phyloP scores from a whole-genome alignment of 2,113 vertebrate genomes.

The Physeter macrocephalus region DNA sequence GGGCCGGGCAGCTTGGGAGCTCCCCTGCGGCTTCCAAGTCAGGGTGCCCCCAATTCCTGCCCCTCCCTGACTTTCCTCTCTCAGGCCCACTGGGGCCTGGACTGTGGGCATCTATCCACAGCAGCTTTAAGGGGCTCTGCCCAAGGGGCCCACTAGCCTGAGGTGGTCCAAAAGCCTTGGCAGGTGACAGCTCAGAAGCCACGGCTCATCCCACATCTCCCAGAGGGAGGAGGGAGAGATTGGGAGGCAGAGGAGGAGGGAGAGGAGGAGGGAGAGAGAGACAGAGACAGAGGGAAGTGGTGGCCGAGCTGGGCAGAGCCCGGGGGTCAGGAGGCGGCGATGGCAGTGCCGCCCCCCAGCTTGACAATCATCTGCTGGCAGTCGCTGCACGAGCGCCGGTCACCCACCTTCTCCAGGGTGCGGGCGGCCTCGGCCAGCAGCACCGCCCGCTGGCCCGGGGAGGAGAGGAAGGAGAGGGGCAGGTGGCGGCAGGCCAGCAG shows the following conservation, averaged over 20 bases:
- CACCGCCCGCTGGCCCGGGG: conserved; percentile 91
- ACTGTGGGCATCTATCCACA: background rate
- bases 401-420: conserved; percentile 95
- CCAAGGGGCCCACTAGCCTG: background rate
- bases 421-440: conserved; percentile 96
- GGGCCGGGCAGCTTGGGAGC: background rate
- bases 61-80: background rate
- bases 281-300: too few relatives aligned
- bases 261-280: background rate
- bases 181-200: background rate
- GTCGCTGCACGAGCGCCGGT: conserved; percentile 93
- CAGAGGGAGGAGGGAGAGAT: fast-evolving
- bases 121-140: background rate
- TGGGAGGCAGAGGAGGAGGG: background rate
- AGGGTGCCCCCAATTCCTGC: background rate
- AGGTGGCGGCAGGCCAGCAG: conserved; percentile 95
- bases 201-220: background rate
- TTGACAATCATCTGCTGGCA: conserved; percentile 97
- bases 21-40: background rate
- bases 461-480: conserved; percentile 93
- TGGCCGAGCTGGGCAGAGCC: background rate
- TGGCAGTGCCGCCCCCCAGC: conserved; percentile 92
- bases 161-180: background rate
- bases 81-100: background rate
- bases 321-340: conserved; percentile 87